A percentile compares a stretch with the other conserved stretches of the same genome.
Conservation (phyloP, 2,888 invertebrate genomes). For the Hyles lineata region DNA sequence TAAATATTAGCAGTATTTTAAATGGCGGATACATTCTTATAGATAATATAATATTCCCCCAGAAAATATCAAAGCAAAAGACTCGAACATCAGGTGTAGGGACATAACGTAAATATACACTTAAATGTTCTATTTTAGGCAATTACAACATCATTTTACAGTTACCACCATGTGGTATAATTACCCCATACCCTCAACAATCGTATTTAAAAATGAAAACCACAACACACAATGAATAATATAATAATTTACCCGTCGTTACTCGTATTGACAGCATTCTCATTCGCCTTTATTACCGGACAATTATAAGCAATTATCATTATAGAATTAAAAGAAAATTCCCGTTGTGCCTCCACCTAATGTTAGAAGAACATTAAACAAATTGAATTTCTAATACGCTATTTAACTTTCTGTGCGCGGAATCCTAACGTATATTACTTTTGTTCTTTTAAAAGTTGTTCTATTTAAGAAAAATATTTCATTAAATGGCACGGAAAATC, state of each 20-base stretch:
- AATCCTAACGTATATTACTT: constrained; percentile 70
- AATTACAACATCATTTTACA: no score
- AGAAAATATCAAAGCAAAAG: no score
- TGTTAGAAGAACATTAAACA: constrained; percentile 65
- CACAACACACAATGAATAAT: constrained; percentile 1
- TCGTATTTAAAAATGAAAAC: not conserved
- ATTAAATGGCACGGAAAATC: constrained; percentile 60
- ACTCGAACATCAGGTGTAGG: no score
- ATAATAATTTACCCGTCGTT: not conserved
- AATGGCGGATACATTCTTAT: no score
- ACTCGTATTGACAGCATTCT: not conserved
- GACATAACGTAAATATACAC: no score
- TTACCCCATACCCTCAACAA: not conserved
- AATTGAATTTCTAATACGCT: constrained; percentile 78
- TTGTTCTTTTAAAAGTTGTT: constrained; percentile 67
- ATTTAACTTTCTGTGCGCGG: constrained; percentile 73
- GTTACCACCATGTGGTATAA: no score
- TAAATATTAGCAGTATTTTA: no score
- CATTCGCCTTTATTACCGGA: not conserved
- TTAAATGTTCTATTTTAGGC: no score
- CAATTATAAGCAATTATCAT: constrained; percentile 1
- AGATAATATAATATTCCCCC: no score
- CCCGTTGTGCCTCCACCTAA: constrained; percentile 44
- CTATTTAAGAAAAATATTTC: constrained; percentile 65
- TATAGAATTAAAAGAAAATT: constrained; percentile 23